Base-by-base conservation (phyloP, 1,140 invertebrate species). In the Papilio aristodemus region DNA sequence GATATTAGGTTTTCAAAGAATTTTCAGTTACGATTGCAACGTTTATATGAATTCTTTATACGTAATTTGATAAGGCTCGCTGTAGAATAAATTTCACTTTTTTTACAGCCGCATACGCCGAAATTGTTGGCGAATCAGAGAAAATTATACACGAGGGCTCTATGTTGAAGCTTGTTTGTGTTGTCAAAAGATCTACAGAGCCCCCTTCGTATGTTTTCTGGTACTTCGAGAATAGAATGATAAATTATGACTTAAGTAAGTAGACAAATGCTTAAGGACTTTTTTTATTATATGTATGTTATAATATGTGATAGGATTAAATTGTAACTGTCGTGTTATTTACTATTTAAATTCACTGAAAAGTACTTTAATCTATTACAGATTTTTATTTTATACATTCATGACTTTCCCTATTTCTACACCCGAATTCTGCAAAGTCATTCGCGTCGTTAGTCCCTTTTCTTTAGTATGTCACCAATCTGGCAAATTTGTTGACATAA, bases 181-280 rank as follows among this genome's bases (percentile, higher is more conserved):
- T 94, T 54, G 94, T 97, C 8, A 93, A 95, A 75, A 94, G 96
- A 73, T 96, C 96, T 58, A 97, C 96, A 1, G 96, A 97, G 80
- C 94, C 94, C 1, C 96, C 96, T 0, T 95, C 95, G 10, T 97
- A 95, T 82, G 94, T 97, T 39, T 97, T 97, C 92, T 97, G 96
- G 97, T 98, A 97, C 89, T 97, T 97, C 89, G 96, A 97, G 84
- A 95, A 95, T 77, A 93, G 96, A 68, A 97, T 97, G 96, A 96
- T 97, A 85, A 97, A 97, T 90, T 97, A 97, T 86, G 96, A 97
- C 88, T 92, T 94, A 66, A 95, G 96, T 92, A 93, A 95, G 82
- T 96, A 94, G 32, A 46, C 9, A 25, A n/a, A 50, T 13, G 19
- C 3, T 8, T 50, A 4, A 8, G 8, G 11, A 41, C 4, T 14